Conservation (phyloP, 2,113 vertebrate species). For the Rhabdornis inornatus region DNA sequence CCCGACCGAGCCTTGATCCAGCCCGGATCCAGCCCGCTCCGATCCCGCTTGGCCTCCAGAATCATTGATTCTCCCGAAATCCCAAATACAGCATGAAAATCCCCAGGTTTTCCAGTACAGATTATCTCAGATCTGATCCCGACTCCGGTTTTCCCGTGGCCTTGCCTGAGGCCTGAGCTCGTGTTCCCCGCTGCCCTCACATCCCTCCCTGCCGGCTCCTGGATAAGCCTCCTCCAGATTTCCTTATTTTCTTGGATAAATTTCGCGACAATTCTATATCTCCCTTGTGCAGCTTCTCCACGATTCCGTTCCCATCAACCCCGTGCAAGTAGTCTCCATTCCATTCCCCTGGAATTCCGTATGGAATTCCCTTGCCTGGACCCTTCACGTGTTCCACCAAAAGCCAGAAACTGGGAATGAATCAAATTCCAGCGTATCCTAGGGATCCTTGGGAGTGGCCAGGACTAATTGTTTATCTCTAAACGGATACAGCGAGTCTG, state of each 20-base stretch:
- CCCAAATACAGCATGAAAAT: fast-evolving
- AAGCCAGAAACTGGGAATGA: fast-evolving
- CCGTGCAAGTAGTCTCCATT: no score
- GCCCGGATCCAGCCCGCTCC: fast-evolving
- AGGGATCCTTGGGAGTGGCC: neutral
- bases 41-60: fast-evolving
- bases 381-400: fast-evolving
- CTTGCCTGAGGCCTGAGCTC: neutral
- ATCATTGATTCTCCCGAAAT: fast-evolving
- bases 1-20: fast-evolving
- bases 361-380: neutral
- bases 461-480: fast-evolving
- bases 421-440: fast-evolving
- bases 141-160: fast-evolving
- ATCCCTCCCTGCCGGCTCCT: fast-evolving
- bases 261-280: fast-evolving
- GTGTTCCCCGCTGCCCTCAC: neutral
- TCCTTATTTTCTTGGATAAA: neutral
- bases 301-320: neutral
- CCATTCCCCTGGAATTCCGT: neutral
- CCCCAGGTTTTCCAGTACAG: neutral
- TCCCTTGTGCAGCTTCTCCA: fast-evolving
- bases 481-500: fast-evolving
- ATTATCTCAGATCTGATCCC: fast-evolving
- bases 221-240: fast-evolving